Evolutionary conservation across 2,113 vertebrate genomes (phyloP).

Genomic region (Oreochromis spilurus): DNA sequence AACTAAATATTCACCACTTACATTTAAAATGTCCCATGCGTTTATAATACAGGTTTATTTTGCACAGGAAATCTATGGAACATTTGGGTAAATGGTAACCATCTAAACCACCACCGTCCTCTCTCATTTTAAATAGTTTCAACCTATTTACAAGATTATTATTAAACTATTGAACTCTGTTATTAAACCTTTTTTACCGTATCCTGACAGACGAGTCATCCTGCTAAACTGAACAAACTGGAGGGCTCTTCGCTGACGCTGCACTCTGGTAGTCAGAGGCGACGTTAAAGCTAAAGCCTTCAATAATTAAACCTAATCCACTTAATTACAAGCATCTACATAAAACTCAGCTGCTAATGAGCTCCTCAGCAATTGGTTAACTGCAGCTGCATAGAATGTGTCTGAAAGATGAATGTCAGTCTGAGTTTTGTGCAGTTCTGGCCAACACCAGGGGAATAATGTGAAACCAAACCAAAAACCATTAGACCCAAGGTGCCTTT

Average conservation of each 20-base stretch:
- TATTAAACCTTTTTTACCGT: not conserved
- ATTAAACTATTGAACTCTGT: not conserved
- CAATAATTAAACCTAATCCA: not conserved
- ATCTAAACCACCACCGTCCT: not conserved
- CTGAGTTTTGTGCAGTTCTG: not conserved
- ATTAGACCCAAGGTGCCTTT: not conserved
- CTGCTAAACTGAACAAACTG: not conserved
- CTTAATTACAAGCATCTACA: not conserved
- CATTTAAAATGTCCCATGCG: not conserved
- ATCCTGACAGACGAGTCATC: not conserved
- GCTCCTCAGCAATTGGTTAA: not conserved
- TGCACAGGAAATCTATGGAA: not conserved
- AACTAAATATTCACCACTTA: not conserved
- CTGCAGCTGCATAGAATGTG: not conserved
- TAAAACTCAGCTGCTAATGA: not conserved
- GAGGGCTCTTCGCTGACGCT: not conserved
- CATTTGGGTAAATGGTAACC: not conserved
- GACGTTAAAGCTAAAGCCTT: not conserved
- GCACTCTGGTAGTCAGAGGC: not conserved
- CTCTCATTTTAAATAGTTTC: not conserved
- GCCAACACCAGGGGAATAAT: not conserved
- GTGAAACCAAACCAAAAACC: not conserved
- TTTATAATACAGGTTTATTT: not conserved
- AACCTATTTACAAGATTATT: not conserved
- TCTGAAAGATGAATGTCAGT: not conserved